A percentile compares a stretch with the other conserved stretches of the same genome.
These are phyloP conservation scores for Lucilia cuprina DNA, from an alignment of 1,140 invertebrate species.

Conservation along the genomic window DNA sequence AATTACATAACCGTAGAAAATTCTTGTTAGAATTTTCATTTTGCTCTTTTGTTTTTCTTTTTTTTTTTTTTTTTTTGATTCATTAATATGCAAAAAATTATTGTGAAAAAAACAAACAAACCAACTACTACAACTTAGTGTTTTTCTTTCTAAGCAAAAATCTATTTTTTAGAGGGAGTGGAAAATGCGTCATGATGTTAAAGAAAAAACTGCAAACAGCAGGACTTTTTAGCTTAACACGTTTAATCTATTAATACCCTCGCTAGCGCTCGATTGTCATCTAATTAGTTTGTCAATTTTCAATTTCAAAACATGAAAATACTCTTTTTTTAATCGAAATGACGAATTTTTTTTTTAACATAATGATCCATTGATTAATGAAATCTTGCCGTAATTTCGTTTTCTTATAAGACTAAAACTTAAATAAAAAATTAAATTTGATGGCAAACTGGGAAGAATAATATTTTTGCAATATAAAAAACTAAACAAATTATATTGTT, in stretches of 20 bases:
- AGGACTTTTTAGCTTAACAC: background rate
- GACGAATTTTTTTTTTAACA: background rate
- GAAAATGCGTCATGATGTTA: slow-evolving; percentile 12
- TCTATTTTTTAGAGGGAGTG: background rate
- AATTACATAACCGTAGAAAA: slow-evolving; percentile 11
- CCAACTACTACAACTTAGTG: background rate
- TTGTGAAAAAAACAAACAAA: background rate
- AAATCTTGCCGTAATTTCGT: background rate
- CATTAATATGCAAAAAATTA: background rate
- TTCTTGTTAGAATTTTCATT: background rate
- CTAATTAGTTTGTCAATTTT: slow-evolving; percentile 22
- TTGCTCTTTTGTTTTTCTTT: background rate
- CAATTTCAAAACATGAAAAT: slow-evolving; percentile 34
- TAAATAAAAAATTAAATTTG: too few species aligned
- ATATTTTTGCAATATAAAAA: too few species aligned
- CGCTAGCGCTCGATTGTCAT: slow-evolving; percentile 15
- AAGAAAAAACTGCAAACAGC: background rate
- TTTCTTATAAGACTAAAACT: too few species aligned
- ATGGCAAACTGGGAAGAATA: too few species aligned
- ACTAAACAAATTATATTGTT: too few species aligned
- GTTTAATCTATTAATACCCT: slow-evolving; percentile 24
- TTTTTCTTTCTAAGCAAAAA: background rate
- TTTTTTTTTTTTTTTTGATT: background rate
- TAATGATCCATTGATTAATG: slow-evolving; percentile 30
- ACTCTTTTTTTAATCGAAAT: slow-evolving; percentile 15